Conservation (phyloP, 2,888 invertebrate species). For the Branchellion lobata region DNA sequence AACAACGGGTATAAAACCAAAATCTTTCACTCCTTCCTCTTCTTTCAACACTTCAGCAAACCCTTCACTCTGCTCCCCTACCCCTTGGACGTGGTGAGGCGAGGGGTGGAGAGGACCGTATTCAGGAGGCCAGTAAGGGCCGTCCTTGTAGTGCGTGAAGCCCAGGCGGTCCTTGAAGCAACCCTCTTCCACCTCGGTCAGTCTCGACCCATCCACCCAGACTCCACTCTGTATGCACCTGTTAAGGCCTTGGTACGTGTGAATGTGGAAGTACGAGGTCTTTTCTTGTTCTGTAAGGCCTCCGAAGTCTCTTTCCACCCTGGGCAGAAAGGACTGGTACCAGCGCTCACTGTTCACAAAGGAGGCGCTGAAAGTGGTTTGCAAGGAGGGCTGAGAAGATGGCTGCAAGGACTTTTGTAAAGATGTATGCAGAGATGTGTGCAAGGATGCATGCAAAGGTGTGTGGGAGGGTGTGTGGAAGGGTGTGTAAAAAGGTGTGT, state of each 20-base stretch:
- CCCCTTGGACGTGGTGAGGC: slow-evolving; percentile 55
- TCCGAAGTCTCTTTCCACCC: slow-evolving; percentile 48
- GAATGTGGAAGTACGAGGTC: slow-evolving; percentile 51
- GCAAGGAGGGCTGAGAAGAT: slow-evolving; percentile 50
- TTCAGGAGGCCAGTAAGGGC: slow-evolving; percentile 61
- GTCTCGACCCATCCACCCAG: slow-evolving; percentile 56
- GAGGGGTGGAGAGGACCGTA: slow-evolving; percentile 58
- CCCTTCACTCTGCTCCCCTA: slow-evolving; percentile 53
- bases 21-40: neutral
- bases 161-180: slow-evolving; percentile 58
- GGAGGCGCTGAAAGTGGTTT: slow-evolving; percentile 48
- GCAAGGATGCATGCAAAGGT: too few species aligned
- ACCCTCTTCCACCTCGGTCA: slow-evolving; percentile 53
- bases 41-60: slow-evolving; percentile 41
- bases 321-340: neutral
- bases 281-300: slow-evolving; percentile 47
- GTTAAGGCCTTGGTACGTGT: slow-evolving; percentile 57
- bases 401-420: too few species aligned
- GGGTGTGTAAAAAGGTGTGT: too few species aligned
- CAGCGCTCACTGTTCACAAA: slow-evolving; percentile 50
- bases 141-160: slow-evolving; percentile 57
- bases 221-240: slow-evolving; percentile 55
- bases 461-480: too few species aligned
- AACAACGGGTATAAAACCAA: slow-evolving; percentile 58
- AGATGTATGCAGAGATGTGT: too few species aligned